Evolutionary conservation across 1,140 invertebrate species (phyloP), one percentile per base, ranked within the genome.

Genomic region (Aricia agestis): DNA sequence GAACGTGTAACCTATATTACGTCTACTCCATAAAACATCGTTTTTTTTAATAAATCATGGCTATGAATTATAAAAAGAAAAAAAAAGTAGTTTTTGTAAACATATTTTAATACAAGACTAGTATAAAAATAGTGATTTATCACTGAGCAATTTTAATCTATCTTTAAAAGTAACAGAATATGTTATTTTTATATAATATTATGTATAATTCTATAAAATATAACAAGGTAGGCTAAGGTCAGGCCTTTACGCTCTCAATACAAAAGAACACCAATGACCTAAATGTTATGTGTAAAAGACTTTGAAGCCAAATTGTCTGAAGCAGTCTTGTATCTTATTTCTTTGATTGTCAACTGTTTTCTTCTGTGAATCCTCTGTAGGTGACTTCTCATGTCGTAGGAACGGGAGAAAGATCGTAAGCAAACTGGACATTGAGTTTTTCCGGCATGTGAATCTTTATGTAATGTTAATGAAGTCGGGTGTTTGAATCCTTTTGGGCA

Each of bases 401-500:
- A 94, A 67, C 94, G 88, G 80, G 93, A 94, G 80, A 94, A 94
- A 68, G 93, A 93, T 69, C 93, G 91, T 45, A 92, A 92, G 75
- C 94, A 95, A 73, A 94, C 93, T 31, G 93, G 93, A 72, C 94
- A 95, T 78, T 93, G 93, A 9, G 94, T 96, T 86, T 96, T 95
- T 45, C 95, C 95, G 67, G 94, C 95, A 83, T 96, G 95, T 72
- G 95, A 94, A 82, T 95, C 93, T 83, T 95, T 95, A 82, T 96
- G 96, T 7, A 95, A 93, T 69, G 95, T 94, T 63, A 96, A 90
- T 58, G 95, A 96, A 78, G 95, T 95, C 69, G 95, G 95, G 77
- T 96, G 95, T 75, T 95, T 96, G 84, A 96, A 96, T 66, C 94
- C 94, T 92, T 96, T 96, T 78, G 93, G 95, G 89, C 95, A 96